Percentiles rank a stretch among this genome's conserved stretches.
Conservation (phyloP, 2,888 invertebrate genomes). For the Latheticus oryzae region DNA sequence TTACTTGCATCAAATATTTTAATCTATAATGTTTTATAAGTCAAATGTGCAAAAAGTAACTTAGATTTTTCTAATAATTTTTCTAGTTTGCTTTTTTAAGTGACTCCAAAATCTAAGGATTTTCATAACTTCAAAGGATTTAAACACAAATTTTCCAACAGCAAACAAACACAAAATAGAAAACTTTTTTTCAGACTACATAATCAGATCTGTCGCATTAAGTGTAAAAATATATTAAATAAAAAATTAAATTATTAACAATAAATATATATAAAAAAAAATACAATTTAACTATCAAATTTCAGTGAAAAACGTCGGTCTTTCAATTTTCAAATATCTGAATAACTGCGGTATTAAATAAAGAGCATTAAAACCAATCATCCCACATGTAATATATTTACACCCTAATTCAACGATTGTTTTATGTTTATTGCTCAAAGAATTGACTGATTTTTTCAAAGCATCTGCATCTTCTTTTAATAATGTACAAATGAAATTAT, state of each 20-base stretch:
- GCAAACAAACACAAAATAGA: too few species aligned
- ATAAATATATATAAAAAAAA: conserved; percentile 7
- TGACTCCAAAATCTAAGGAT: too few species aligned
- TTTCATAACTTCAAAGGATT: too few species aligned
- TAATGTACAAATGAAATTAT: conserved; percentile 77
- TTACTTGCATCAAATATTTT: too few species aligned
- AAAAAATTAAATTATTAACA: conserved; percentile 10
- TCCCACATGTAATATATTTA: conserved; percentile 84
- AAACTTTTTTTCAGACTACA: too few species aligned
- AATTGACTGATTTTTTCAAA: conserved; percentile 74
- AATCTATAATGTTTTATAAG: too few species aligned
- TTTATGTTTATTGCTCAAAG: conserved; percentile 76
- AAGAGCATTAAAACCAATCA: conserved; percentile 83
- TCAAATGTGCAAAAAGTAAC: too few species aligned
- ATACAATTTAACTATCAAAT: conserved; percentile 68
- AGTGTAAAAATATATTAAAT: conserved; percentile 9
- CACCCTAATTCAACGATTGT: conserved; percentile 84
- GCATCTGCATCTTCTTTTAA: conserved; percentile 75
- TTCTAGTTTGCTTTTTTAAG: too few species aligned
- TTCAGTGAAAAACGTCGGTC: conserved; percentile 88
- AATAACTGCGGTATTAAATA: conserved; percentile 85
- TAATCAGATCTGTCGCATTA: conserved; percentile 5
- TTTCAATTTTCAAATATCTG: conserved; percentile 78
- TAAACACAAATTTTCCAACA: too few species aligned
- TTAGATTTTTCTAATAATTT: too few species aligned